These are phyloP conservation scores for Papilio gigon DNA, from an alignment of 2,888 invertebrate genomes.

Conservation along the genomic window DNA sequence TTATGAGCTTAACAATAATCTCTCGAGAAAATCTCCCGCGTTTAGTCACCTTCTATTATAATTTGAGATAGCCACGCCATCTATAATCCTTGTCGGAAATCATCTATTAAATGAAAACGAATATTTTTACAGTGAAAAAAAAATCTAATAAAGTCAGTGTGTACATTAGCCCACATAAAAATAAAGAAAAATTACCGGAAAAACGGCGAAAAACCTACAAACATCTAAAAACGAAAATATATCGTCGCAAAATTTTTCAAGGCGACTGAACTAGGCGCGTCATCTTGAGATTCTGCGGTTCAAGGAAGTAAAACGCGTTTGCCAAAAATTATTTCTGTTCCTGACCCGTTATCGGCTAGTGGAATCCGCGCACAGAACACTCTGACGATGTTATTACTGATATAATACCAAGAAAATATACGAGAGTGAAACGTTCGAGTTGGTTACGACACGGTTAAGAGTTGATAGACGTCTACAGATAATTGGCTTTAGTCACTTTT, in stretches of 20 bases:
- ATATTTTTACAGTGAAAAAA: neutral
- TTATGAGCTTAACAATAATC: neutral
- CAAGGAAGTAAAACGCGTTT: conserved; percentile 68
- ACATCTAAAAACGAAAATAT: conserved; percentile 19
- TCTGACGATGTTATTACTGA: conserved; percentile 45
- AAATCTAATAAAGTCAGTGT: neutral
- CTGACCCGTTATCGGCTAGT: conserved; percentile 57
- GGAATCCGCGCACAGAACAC: conserved; percentile 47
- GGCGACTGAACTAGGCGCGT: conserved; percentile 49
- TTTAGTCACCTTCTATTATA: neutral
- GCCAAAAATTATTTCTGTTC: conserved; percentile 71
- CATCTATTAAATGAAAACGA: neutral
- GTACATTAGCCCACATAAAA: neutral
- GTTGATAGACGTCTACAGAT: too few species aligned
- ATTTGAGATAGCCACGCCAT: neutral
- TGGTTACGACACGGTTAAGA: neutral
- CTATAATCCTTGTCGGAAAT: conserved; percentile 1
- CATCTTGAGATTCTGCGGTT: conserved; percentile 59
- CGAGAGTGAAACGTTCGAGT: neutral
- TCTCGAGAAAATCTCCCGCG: neutral
- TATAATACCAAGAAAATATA: conserved; percentile 48
- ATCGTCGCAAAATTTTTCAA: conserved; percentile 35
- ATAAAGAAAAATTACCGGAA: conserved; percentile 31
- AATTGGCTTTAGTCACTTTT: too few species aligned
- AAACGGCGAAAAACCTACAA: conserved; percentile 23